These are phyloP conservation scores for Mesitornis unicolor DNA, from an alignment of 2,113 vertebrate genomes.

Conservation along the genomic window DNA sequence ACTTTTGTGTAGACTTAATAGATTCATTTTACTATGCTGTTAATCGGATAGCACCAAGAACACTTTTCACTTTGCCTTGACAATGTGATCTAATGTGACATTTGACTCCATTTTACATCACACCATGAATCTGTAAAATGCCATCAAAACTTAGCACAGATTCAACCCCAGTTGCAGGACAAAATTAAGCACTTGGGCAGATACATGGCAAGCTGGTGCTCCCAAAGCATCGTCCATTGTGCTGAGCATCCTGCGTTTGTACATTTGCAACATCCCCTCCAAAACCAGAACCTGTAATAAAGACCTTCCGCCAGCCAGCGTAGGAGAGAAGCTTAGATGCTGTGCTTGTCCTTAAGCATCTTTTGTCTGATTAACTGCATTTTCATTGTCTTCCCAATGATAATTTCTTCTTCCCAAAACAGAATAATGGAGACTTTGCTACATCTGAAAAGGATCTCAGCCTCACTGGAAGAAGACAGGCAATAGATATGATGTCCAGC, in stretches of 20 bases:
- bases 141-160: not conserved
- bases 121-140: not conserved
- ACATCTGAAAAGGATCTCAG: not conserved
- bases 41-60: not conserved
- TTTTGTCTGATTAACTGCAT: not conserved
- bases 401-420: not conserved
- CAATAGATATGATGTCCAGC: not conserved
- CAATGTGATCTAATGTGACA: not conserved
- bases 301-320: accelerated
- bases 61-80: not conserved
- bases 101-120: not conserved
- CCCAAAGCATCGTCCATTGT: not conserved
- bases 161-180: not conserved
- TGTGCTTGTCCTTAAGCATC: not conserved
- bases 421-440: not conserved
- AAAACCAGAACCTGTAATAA: not conserved
- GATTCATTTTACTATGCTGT: not conserved
- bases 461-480: not conserved
- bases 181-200: not conserved
- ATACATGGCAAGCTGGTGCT: not conserved
- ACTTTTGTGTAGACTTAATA: not conserved
- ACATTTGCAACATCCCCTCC: not conserved
- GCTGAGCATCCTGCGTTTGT: not conserved
- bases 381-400: not conserved
- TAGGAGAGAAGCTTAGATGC: not conserved